Base-by-base conservation (phyloP, 2,888 invertebrate genomes). In the Chalcis sispes region DNA sequence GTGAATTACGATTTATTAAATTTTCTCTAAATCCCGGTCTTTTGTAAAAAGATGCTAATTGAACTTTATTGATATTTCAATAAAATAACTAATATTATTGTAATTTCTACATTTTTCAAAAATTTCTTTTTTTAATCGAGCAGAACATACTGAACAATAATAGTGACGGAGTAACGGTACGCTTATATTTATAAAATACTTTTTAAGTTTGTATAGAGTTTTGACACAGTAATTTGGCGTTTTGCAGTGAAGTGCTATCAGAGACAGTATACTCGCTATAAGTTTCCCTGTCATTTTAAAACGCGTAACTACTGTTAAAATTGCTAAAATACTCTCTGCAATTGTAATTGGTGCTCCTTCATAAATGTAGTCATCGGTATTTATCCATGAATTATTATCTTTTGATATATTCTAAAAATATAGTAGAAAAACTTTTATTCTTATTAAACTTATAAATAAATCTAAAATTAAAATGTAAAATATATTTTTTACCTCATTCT, bases 1-100 rank as follows among this genome's bases (percentile, higher is more conserved):
- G 74, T 54, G 71, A 54, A 73, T 76, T 77, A 65, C 75, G 77
- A 77, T 78, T 65, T 52, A 75, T 76, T 23, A 79, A 29, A 70
- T 79, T 36, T 5, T 77, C 32, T 36, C 71, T 25, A 61, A 80
- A 77, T 2, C 18, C 18, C 2, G 13, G 25, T 25, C 70, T 40
- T 36, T 64, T 65, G 36, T 25, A 77, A 1, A 79, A 40, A 42
- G 62, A 65, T 15, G 29, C 18, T 40, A 79, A 27, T 62, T 77
- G 74, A 7, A 10, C 1, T 18, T 70, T 69, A 78, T 72, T 2
- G 76, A 54, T 3, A 79, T 69, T 77, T 72, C 62, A 32, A 78
- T 61, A 29, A 79, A 78, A 46, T 78, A 78, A 23, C 40, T 56
- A 5, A 42, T 58, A 10, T 29, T 20, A 2, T 65, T 40, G n/a